Evolutionary conservation across 2,797 vertebrate species (phyloP).

Genomic region (Manis pentadactyla): DNA sequence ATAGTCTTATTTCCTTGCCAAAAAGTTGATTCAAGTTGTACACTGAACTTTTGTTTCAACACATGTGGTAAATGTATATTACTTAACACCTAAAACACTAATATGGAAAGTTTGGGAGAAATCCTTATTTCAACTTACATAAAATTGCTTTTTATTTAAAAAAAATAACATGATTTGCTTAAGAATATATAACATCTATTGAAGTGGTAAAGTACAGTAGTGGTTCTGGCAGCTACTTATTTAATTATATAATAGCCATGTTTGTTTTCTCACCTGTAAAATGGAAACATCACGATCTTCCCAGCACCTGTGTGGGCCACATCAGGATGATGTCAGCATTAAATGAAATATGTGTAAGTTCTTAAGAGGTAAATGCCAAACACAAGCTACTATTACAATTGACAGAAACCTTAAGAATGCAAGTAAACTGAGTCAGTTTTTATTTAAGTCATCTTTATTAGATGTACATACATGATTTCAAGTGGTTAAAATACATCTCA

Average conservation of each 20-base stretch:
- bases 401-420: not conserved
- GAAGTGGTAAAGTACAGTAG: not conserved
- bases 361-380: constrained; percentile 7
- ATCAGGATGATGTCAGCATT: not conserved
- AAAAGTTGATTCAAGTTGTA: constrained; percentile 4
- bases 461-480: constrained; percentile 20
- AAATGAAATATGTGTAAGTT: not conserved
- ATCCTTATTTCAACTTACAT: constrained; percentile 37
- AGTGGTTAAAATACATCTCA: constrained; percentile 5
- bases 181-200: not conserved
- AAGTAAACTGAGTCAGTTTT: not conserved
- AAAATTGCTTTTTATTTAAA: not conserved
- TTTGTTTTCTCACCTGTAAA: not conserved
- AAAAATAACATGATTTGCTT: not conserved
- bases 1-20: constrained; percentile 68
- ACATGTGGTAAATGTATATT: constrained; percentile 18
- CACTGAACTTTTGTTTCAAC: constrained; percentile 51
- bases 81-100: constrained; percentile 31
- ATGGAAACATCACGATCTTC: not conserved
- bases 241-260: not conserved
- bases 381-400: not conserved
- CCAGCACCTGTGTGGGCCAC: not conserved
- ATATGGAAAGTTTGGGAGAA: constrained; percentile 45
- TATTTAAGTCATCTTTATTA: constrained; percentile 38
- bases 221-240: not conserved